A percentile compares a stretch with the other conserved stretches of the same genome.
Conservation (phyloP, 2,797 vertebrate genomes). For the Artibeus lituratus region DNA sequence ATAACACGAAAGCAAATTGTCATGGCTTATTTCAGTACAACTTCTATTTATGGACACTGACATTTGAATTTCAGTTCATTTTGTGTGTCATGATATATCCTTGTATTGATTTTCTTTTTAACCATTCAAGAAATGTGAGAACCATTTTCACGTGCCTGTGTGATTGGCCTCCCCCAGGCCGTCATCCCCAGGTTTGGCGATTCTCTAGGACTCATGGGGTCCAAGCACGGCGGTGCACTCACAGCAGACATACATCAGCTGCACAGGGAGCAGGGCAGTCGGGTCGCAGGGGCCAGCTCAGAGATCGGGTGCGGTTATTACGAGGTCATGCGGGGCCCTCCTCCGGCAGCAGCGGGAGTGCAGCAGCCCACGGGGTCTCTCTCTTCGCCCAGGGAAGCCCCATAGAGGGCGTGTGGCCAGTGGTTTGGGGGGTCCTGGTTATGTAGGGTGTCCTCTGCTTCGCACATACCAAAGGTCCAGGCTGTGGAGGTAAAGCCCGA, state of each 20-base stretch:
- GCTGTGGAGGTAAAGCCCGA: not conserved
- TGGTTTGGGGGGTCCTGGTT: not conserved
- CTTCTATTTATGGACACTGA: not conserved
- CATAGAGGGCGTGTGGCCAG: accelerated
- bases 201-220: not conserved
- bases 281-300: not conserved
- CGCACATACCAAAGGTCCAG: not conserved
- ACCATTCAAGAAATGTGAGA: not conserved
- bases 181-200: not conserved
- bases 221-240: not conserved
- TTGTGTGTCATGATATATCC: not conserved
- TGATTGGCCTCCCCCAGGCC: not conserved
- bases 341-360: not conserved
- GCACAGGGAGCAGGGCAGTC: not conserved
- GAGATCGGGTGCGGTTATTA: not conserved
- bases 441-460: not conserved
- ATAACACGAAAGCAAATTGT: not conserved
- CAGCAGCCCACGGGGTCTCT: accelerated
- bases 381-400: not conserved
- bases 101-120: not conserved
- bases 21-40: not conserved
- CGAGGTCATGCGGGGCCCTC: not conserved
- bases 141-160: not conserved
- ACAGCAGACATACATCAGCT: not conserved
- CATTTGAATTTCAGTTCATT: not conserved